Evolutionary conservation across 2,113 vertebrate species (phyloP).

Genomic region (Notarius quadriscutis): DNA sequence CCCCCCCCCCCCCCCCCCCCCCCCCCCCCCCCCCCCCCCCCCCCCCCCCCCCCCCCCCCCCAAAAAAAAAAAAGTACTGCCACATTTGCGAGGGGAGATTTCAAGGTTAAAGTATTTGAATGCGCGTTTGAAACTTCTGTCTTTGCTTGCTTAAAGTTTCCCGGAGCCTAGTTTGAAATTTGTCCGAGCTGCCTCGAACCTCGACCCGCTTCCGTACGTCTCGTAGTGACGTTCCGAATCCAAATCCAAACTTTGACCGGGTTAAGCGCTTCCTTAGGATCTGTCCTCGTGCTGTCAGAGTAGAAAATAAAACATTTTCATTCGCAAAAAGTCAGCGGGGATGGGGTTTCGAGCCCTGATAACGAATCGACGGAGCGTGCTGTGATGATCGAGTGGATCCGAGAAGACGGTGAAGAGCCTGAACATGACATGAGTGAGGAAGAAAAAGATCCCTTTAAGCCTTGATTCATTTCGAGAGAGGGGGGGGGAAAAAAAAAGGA

Average conservation of each 20-base stretch:
- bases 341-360: neutral
- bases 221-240: neutral
- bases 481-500: neutral
- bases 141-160: constrained; percentile 48
- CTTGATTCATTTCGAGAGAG: constrained; percentile 34
- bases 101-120: constrained; percentile 83
- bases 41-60: no score
- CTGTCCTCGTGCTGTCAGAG: neutral
- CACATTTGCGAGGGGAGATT: constrained; percentile 77
- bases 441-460: constrained; percentile 26
- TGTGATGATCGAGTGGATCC: no score
- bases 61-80: constrained; percentile 65
- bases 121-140: constrained; percentile 76
- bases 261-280: no score
- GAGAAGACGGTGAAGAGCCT: neutral
- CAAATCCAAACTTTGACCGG: no score
- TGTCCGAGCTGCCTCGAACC: neutral
- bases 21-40: no score
- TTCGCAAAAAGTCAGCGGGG: neutral
- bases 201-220: neutral
- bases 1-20: no score
- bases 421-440: neutral
- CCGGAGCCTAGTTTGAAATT: constrained; percentile 63
- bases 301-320: neutral
- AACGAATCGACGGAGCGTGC: neutral